These are phyloP conservation scores for Trachelus iudaicus DNA, from an alignment of 2,888 invertebrate genomes.

Conservation along the genomic window DNA sequence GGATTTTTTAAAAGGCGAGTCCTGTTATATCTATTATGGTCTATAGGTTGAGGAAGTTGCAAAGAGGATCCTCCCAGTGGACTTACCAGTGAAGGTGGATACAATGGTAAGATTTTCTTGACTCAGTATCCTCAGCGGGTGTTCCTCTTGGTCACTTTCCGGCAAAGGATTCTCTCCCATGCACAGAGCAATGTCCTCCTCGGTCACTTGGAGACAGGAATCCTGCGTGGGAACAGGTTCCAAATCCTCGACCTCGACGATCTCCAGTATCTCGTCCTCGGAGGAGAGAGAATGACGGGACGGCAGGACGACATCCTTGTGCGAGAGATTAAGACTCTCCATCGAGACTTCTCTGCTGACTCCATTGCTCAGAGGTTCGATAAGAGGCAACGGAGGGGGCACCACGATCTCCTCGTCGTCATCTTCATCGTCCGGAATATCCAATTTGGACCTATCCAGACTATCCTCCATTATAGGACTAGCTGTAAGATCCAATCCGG, in stretches of 20 bases:
- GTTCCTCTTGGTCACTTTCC: conserved; percentile 82
- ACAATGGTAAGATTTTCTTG: conserved; percentile 92
- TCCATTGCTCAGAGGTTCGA: conserved; percentile 77
- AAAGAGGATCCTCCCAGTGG: conserved; percentile 34
- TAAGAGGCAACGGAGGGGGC: conserved; percentile 83
- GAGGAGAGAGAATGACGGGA: conserved; percentile 71
- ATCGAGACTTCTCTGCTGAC: conserved; percentile 83
- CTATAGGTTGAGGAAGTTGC: neutral
- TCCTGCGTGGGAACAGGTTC: conserved; percentile 90
- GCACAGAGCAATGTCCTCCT: conserved; percentile 90
- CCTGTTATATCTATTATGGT: neutral
- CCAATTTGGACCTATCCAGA: conserved; percentile 49
- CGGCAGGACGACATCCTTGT: conserved; percentile 76
- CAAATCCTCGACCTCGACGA: conserved; percentile 82
- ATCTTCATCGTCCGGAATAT: conserved; percentile 70
- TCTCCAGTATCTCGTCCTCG: conserved; percentile 82
- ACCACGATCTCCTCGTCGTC: conserved; percentile 84
- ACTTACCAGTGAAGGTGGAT: conserved; percentile 85
- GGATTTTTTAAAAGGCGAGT: conserved; percentile 19
- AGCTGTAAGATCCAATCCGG: conserved; percentile 56
- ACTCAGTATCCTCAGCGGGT: conserved; percentile 88
- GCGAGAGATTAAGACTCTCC: conserved; percentile 82
- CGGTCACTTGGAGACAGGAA: conserved; percentile 89
- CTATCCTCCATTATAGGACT: conserved; percentile 58
- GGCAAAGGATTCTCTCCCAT: conserved; percentile 81